These are phyloP conservation scores for Xenopus tropicalis DNA, from an alignment of 2,113 vertebrate species.

Conservation along the genomic window DNA sequence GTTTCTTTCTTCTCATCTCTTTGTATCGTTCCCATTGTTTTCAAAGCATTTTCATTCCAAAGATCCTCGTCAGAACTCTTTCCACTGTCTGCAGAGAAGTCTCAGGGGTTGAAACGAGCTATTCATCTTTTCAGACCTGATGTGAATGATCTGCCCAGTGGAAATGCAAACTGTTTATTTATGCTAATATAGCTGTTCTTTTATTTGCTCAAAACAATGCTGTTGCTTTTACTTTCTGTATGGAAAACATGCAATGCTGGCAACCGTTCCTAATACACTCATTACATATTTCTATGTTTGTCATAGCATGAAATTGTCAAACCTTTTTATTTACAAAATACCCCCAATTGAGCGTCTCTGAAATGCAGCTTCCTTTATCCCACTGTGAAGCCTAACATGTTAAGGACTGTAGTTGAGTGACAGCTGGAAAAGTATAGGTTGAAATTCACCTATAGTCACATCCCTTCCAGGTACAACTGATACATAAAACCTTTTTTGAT, in stretches of 20 bases:
- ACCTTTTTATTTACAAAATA: too few species aligned
- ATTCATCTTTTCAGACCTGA: constrained; percentile 39
- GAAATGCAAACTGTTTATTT: constrained; percentile 40
- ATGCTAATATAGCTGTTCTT: constrained; percentile 38
- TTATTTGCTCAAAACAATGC: constrained; percentile 39
- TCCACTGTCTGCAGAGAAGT: constrained; percentile 39
- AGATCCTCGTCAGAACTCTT: constrained; percentile 44
- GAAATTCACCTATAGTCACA: too few species aligned
- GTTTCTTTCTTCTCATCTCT: constrained; percentile 39
- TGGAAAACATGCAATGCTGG: constrained; percentile 8
- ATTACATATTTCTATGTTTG: too few species aligned
- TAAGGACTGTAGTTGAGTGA: too few species aligned
- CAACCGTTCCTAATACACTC: not conserved
- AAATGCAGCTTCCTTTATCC: too few species aligned
- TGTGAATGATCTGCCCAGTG: constrained; percentile 39
- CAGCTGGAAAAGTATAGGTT: too few species aligned
- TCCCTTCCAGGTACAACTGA: too few species aligned
- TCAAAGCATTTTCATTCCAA: constrained; percentile 44
- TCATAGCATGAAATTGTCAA: too few species aligned
- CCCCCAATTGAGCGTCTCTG: too few species aligned
- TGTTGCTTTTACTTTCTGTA: constrained; percentile 29
- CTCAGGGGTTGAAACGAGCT: constrained; percentile 39
- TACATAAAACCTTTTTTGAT: too few species aligned
- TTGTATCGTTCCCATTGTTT: constrained; percentile 42
- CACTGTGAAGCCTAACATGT: too few species aligned